Conservation (phyloP, 2,888 invertebrate genomes). For the Hypolimnas misippus region DNA sequence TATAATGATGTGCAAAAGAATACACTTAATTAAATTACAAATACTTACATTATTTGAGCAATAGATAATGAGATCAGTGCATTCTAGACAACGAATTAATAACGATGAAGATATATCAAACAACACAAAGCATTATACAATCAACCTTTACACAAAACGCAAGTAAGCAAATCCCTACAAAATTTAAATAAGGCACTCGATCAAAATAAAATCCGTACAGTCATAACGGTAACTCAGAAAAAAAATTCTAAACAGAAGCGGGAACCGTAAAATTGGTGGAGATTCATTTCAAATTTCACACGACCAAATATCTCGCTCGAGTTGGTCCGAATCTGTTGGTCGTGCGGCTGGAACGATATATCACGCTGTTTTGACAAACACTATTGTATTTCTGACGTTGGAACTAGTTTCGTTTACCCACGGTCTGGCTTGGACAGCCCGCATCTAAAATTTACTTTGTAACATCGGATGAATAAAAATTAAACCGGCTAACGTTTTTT, state of each 20-base stretch:
- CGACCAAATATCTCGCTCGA: slow-evolving; percentile 60
- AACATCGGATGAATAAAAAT: slow-evolving; percentile 17
- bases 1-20: no score
- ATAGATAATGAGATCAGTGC: no score
- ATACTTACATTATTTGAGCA: no score
- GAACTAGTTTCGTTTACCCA: slow-evolving; percentile 32
- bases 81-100: no score
- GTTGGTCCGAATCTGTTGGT: slow-evolving; percentile 59
- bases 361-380: slow-evolving; percentile 71
- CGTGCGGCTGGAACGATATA: slow-evolving; percentile 55
- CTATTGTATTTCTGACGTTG: slow-evolving; percentile 61
- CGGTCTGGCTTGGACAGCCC: slow-evolving; percentile 19
- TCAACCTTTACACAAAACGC: no score
- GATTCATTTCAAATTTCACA: slow-evolving; percentile 59
- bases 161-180: no score
- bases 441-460: slow-evolving; percentile 22
- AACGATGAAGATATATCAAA: no score
- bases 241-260: slow-evolving; percentile 54
- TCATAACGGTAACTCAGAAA: slow-evolving; percentile 42
- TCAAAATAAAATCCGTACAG: slow-evolving; percentile 34
- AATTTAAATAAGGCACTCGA: slow-evolving; percentile 25
- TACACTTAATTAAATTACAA: no score
- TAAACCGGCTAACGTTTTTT: background rate
- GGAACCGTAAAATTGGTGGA: slow-evolving; percentile 61
- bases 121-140: no score